Conservation (phyloP, 1,140 invertebrate species). For the Metaphire vulgaris region DNA sequence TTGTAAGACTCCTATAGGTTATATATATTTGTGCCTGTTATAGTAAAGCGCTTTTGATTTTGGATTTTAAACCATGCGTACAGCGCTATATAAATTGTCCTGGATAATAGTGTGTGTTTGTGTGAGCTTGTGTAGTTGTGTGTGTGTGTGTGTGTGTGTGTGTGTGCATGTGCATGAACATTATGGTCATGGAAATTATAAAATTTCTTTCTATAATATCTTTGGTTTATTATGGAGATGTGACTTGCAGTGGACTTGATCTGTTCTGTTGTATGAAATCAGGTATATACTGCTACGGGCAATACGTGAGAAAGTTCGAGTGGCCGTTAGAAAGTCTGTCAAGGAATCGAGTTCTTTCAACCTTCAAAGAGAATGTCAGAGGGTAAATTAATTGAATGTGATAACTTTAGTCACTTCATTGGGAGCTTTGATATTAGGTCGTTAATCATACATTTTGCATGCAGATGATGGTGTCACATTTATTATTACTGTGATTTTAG, state of each 20-base stretch:
- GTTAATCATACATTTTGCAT: background rate
- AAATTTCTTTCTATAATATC: constrained; percentile 5
- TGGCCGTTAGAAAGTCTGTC: constrained; percentile 16
- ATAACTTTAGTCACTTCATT: constrained; percentile 3
- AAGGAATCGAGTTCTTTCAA: constrained; percentile 36
- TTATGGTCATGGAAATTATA: background rate
- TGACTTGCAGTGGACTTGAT: background rate
- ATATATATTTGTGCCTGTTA: no score
- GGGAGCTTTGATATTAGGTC: background rate
- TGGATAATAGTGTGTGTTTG: background rate
- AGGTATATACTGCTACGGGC: constrained; percentile 54
- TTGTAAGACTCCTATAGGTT: no score
- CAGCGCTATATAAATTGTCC: background rate
- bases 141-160: background rate
- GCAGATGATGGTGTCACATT: background rate
- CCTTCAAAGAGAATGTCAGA: constrained; percentile 31
- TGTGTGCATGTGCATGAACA: background rate
- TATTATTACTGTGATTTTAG: background rate
- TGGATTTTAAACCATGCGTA: background rate
- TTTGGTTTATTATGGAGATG: background rate
- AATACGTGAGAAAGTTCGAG: constrained; percentile 50
- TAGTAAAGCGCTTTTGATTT: no score
- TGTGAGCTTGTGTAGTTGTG: background rate
- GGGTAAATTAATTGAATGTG: constrained; percentile 31
- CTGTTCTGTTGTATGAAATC: constrained; percentile 18